Evolutionary conservation across 2,113 vertebrate species (phyloP).

Genomic region (Platysternon megacephalum): DNA sequence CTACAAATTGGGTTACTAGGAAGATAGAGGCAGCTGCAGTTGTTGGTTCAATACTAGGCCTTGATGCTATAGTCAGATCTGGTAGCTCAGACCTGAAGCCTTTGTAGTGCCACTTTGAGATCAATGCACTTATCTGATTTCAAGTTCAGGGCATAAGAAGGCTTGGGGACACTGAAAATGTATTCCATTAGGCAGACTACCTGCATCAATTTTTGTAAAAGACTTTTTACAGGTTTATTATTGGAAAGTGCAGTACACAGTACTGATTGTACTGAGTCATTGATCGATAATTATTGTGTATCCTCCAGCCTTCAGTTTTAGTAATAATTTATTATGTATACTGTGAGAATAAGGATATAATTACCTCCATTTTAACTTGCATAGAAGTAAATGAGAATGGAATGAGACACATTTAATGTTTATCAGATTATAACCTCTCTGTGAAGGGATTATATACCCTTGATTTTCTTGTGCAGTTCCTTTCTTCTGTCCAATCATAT

Average conservation of each 20-base stretch:
- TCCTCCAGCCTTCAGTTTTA: neutral
- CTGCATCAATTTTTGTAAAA: neutral
- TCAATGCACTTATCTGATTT: neutral
- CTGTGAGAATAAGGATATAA: neutral
- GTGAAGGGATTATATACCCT: neutral
- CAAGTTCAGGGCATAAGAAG: neutral
- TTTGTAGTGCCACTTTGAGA: neutral
- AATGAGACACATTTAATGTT: rapidly evolving
- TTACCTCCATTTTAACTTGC: neutral
- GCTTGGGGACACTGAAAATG: neutral
- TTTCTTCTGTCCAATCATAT: neutral
- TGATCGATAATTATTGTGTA: neutral
- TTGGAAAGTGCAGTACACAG: neutral
- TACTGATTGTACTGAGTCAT: neutral
- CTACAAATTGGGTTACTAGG: neutral
- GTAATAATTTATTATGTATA: neutral
- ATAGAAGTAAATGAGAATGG: neutral
- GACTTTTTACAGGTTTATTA: neutral
- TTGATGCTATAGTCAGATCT: neutral
- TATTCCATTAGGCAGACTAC: neutral
- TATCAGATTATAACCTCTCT: neutral
- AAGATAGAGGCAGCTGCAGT: rapidly evolving
- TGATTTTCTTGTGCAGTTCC: neutral
- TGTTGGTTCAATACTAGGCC: rapidly evolving
- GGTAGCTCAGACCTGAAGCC: neutral